A percentile compares a stretch with the other conserved stretches of the same genome.
Conservation (phyloP, 2,888 invertebrate species). For the Heliconius charithonia region DNA sequence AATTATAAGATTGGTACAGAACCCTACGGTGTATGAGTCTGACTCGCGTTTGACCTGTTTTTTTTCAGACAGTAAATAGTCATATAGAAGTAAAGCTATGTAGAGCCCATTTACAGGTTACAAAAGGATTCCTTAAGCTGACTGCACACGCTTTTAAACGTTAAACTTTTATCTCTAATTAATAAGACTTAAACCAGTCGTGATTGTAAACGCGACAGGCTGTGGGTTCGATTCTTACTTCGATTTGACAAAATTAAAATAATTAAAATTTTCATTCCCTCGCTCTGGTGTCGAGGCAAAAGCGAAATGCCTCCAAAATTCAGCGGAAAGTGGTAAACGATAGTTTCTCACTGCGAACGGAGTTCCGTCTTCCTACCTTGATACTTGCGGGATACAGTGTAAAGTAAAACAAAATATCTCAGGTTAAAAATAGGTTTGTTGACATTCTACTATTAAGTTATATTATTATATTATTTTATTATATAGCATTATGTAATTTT, state of each 20-base stretch:
- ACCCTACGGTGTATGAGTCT: not conserved
- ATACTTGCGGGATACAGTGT: too few species aligned
- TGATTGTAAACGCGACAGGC: too few species aligned
- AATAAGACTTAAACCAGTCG: not conserved
- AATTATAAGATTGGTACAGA: not conserved
- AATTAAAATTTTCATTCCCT: too few species aligned
- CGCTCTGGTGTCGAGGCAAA: too few species aligned
- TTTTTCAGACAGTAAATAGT: constrained; percentile 45
- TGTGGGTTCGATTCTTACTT: too few species aligned
- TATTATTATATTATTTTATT: not conserved
- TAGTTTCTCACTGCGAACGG: too few species aligned
- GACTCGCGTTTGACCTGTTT: not conserved
- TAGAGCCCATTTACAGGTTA: constrained; percentile 41
- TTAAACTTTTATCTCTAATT: constrained; percentile 17
- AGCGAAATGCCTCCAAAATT: too few species aligned
- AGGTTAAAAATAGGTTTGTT: not conserved
- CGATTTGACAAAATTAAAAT: too few species aligned
- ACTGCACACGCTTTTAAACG: constrained; percentile 21
- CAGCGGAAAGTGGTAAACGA: too few species aligned
- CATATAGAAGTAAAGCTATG: constrained; percentile 41
- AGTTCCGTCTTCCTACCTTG: too few species aligned
- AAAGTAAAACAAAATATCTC: too few species aligned
- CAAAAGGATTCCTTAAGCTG: constrained; percentile 40
- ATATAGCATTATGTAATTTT: too few species aligned
- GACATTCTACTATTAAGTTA: not conserved